Evolutionary conservation across 2,888 invertebrate genomes (phyloP).

Genomic region (Tricholauxania praeusta): DNA sequence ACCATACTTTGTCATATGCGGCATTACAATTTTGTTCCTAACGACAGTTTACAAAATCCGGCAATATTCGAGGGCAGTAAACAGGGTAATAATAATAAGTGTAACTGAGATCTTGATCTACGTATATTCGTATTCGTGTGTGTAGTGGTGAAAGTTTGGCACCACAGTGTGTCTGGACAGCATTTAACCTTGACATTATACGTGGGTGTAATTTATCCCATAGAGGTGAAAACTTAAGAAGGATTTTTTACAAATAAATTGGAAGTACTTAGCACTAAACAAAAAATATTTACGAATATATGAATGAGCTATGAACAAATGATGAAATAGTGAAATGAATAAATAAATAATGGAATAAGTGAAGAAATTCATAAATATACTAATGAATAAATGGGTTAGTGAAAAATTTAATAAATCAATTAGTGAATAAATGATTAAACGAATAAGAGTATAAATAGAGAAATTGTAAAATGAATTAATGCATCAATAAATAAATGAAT

Average conservation of each 20-base stretch:
- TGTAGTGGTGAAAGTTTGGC: too few relatives aligned
- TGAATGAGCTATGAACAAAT: background rate
- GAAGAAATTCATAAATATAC: background rate
- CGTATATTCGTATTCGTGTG: too few relatives aligned
- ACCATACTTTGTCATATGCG: slow-evolving; percentile 55
- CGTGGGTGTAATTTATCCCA: too few relatives aligned
- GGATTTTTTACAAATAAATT: too few relatives aligned
- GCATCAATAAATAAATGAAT: slow-evolving; percentile 36
- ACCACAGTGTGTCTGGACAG: too few relatives aligned
- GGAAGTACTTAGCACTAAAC: too few relatives aligned
- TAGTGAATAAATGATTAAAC: background rate
- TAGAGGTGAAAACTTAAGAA: too few relatives aligned
- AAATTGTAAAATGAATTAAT: slow-evolving; percentile 35
- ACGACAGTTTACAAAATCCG: slow-evolving; percentile 52
- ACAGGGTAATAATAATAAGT: slow-evolving; percentile 54
- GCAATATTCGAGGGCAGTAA: slow-evolving; percentile 53
- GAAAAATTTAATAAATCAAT: background rate
- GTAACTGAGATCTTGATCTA: too few relatives aligned
- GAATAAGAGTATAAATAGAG: background rate
- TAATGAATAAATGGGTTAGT: background rate
- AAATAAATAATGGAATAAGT: background rate
- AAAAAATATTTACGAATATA: background rate
- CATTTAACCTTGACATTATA: too few relatives aligned
- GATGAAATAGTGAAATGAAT: background rate
- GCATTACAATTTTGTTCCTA: slow-evolving; percentile 51